phyloP scores from a whole-genome alignment of 2,113 vertebrate species.

The Crotophaga sulcirostris region DNA sequence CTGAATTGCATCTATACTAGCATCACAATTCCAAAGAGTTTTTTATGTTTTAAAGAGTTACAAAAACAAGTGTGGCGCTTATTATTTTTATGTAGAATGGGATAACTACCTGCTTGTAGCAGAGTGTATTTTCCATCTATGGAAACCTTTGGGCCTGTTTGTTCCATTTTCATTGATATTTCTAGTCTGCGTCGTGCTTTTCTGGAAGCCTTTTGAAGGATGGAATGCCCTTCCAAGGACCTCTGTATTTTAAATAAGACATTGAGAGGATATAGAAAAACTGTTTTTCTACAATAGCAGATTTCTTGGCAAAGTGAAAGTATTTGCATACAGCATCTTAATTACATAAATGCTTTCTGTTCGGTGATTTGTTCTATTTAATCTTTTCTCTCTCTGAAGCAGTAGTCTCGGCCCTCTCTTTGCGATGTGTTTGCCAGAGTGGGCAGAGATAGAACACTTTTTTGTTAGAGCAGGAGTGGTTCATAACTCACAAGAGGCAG shows the following conservation, averaged over 20 bases:
- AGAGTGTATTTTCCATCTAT: not conserved
- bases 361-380: slow-evolving; percentile 18
- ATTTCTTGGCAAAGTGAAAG: not conserved
- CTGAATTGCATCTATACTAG: not conserved
- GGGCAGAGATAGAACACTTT: slow-evolving; percentile 46
- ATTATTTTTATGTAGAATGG: not conserved
- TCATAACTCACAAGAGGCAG: slow-evolving; percentile 63
- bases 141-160: not conserved
- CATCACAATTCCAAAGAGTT: not conserved
- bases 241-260: not conserved
- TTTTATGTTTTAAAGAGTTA: not conserved
- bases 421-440: slow-evolving; percentile 2
- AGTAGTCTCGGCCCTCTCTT: not conserved
- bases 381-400: not conserved
- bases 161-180: not conserved
- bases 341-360: not conserved
- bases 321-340: not conserved
- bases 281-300: not conserved
- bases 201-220: not conserved
- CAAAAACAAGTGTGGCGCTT: not conserved
- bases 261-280: not conserved
- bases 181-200: not conserved
- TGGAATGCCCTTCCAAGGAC: not conserved
- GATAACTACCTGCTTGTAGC: not conserved
- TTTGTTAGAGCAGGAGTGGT: slow-evolving; percentile 43